A percentile compares a stretch with the other conserved stretches of the same genome.
phyloP scores from a whole-genome alignment of 2,888 invertebrate genomes.

The Thereva unica region DNA sequence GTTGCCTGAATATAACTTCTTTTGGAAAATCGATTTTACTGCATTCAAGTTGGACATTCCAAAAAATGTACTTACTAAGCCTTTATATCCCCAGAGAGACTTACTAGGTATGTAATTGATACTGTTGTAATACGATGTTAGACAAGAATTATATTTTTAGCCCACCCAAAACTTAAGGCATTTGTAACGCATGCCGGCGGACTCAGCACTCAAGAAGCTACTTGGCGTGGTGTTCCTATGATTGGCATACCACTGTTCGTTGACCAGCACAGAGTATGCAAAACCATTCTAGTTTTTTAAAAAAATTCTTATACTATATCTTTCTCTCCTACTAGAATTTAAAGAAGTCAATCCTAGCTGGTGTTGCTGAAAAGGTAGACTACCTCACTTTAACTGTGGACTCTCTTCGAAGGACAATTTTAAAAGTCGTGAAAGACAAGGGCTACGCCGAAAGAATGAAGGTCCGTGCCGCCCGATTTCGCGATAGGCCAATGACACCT shows the following conservation, averaged over 20 bases:
- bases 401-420: constrained; percentile 36
- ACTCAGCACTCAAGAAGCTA: constrained; percentile 43
- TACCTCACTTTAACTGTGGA: constrained; percentile 41
- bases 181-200: constrained; percentile 43
- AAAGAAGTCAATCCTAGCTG: constrained; percentile 30
- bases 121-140: background rate
- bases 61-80: constrained; percentile 56
- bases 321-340: constrained; percentile 27
- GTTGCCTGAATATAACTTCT: constrained; percentile 51
- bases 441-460: constrained; percentile 48
- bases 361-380: constrained; percentile 44
- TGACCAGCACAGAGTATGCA: constrained; percentile 40
- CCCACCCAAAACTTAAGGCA: constrained; percentile 39
- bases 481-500: constrained; percentile 61
- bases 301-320: background rate
- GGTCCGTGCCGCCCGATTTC: constrained; percentile 56
- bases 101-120: constrained; percentile 57
- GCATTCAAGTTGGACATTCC: constrained; percentile 47
- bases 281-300: background rate
- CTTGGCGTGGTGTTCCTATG: constrained; percentile 43
- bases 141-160: background rate
- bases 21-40: constrained; percentile 52
- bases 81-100: constrained; percentile 62
- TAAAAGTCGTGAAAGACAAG: constrained; percentile 38
- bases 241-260: constrained; percentile 41